phyloP scores from a whole-genome alignment of 2,888 invertebrate genomes.

The Dione juno region DNA sequence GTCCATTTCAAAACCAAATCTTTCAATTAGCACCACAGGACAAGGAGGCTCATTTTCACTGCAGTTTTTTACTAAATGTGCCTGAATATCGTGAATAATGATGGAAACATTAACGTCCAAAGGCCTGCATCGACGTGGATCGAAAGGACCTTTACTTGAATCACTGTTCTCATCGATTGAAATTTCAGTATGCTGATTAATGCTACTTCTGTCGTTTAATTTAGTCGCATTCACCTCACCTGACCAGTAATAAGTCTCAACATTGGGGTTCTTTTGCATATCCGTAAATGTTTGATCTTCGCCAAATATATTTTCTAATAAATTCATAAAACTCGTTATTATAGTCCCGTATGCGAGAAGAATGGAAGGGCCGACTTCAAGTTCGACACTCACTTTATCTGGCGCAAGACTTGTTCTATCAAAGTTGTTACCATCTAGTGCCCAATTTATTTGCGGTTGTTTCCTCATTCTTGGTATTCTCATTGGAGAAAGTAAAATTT shows the following conservation, averaged over 20 bases:
- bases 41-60: conserved; percentile 95
- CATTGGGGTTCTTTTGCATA: conserved; percentile 88
- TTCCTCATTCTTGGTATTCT: conserved; percentile 92
- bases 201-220: conserved; percentile 68
- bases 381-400: conserved; percentile 95
- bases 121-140: conserved; percentile 94
- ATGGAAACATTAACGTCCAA: conserved; percentile 95
- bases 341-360: conserved; percentile 96
- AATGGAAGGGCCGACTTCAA: conserved; percentile 97
- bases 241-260: conserved; percentile 70
- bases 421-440: conserved; percentile 89
- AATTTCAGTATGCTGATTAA: conserved; percentile 80
- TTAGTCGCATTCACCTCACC: conserved; percentile 67
- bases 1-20: conserved; percentile 98
- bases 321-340: conserved; percentile 93
- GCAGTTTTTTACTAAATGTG: conserved; percentile 96
- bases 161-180: conserved; percentile 86
- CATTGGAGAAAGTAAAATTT: conserved; percentile 95
- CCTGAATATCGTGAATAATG: conserved; percentile 97
- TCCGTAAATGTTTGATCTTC: conserved; percentile 97
- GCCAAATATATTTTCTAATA: conserved; percentile 98
- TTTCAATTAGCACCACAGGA: conserved; percentile 93
- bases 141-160: conserved; percentile 86
- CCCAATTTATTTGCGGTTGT: conserved; percentile 87
- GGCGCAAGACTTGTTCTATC: conserved; percentile 93